Evolutionary conservation across 1,140 invertebrate genomes (phyloP).

Genomic region (Heliconius congener): DNA sequence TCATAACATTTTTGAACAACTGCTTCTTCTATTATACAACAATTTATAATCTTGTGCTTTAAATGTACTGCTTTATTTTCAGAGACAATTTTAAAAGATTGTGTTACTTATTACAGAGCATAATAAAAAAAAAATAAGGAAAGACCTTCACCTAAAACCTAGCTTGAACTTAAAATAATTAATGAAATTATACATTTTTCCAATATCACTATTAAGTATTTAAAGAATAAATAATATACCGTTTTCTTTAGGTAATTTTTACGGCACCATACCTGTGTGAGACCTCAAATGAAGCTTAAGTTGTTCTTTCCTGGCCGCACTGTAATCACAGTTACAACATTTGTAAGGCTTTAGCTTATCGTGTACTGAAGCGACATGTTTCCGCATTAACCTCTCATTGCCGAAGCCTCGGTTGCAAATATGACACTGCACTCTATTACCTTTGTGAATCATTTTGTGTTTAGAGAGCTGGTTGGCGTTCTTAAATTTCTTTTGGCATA

Average conservation of each 20-base stretch:
- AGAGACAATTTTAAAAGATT: not conserved
- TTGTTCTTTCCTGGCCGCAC: conserved; percentile 83
- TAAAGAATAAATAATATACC: not conserved
- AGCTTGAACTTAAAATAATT: no score
- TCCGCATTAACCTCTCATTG: conserved; percentile 82
- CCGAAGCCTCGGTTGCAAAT: conserved; percentile 84
- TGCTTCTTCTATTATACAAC: no score
- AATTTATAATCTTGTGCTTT: no score
- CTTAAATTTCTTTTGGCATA: conserved; percentile 89
- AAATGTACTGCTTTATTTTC: not conserved
- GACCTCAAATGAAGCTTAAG: conserved; percentile 88
- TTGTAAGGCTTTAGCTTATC: conserved; percentile 86
- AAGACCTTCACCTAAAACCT: no score
- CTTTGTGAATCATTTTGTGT: conserved; percentile 83
- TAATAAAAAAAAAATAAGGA: no score
- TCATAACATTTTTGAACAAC: no score
- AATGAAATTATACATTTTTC: no score
- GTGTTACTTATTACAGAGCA: not conserved
- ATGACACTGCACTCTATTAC: conserved; percentile 80
- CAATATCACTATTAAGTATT: not conserved
- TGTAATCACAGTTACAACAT: conserved; percentile 88
- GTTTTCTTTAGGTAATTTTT: no score
- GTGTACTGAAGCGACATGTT: conserved; percentile 85
- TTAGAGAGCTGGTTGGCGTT: conserved; percentile 88
- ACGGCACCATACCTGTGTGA: conserved; percentile 83